A percentile compares a stretch with the other conserved stretches of the same genome.
phyloP scores from a whole-genome alignment of 2,113 vertebrate species.

The Poeciliopsis retropinna region DNA sequence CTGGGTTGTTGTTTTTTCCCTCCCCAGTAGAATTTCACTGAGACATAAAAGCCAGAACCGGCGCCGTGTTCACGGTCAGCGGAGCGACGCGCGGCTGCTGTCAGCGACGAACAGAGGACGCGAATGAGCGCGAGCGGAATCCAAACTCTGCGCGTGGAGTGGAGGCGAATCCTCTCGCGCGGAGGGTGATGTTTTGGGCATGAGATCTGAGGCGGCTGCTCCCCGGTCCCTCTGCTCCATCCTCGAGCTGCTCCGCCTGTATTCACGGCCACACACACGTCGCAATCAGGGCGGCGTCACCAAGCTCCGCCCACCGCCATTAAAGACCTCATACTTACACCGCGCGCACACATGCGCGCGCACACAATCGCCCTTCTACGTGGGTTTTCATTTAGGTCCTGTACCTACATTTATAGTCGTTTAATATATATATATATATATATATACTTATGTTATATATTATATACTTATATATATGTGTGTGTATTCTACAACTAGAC shows the following conservation, averaged over 20 bases:
- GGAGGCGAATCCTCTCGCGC: background rate
- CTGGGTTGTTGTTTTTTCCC: background rate
- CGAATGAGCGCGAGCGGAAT: background rate
- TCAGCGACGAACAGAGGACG: background rate
- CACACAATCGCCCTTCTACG: background rate
- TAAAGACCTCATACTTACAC: background rate
- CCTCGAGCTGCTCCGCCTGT: conserved; percentile 59
- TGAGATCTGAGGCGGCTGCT: conserved; percentile 28
- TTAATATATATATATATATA: no score
- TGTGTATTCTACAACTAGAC: no score
- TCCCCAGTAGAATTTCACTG: conserved; percentile 3
- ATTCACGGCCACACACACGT: conserved; percentile 43
- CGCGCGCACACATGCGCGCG: background rate
- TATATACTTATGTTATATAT: no score
- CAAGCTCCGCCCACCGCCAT: conserved; percentile 61
- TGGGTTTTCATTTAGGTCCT: background rate
- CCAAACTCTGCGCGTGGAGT: background rate
- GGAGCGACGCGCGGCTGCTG: conserved; percentile 19
- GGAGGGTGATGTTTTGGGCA: conserved; percentile 2
- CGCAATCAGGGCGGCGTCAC: conserved; percentile 60
- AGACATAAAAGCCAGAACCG: conserved; percentile 31
- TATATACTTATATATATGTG: no score
- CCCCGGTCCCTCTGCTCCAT: conserved; percentile 53
- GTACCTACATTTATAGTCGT: background rate
- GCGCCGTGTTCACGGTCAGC: conserved; percentile 37